phyloP scores from a whole-genome alignment of 2,113 vertebrate species.

The Periophthalmodon schlosseri region DNA sequence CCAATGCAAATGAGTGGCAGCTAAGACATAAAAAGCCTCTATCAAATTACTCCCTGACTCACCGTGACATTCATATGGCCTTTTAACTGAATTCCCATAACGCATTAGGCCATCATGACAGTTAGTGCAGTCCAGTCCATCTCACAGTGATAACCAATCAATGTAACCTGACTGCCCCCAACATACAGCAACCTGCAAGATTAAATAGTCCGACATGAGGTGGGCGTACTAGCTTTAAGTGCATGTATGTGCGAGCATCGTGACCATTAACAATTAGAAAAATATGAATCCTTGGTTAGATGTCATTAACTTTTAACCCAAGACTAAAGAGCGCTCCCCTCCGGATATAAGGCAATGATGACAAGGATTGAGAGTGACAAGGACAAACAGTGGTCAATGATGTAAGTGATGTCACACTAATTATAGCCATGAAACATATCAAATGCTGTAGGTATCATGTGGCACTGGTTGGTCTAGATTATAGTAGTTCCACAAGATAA shows the following conservation, averaged over 20 bases:
- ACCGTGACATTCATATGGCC: constrained; percentile 42
- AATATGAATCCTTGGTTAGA: constrained; percentile 23
- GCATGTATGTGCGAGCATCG: not conserved
- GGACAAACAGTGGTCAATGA: constrained; percentile 11
- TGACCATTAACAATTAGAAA: constrained; percentile 20
- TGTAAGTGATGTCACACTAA: not conserved
- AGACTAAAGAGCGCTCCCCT: constrained; percentile 20
- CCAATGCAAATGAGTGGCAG: constrained; percentile 20
- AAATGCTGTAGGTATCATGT: not conserved
- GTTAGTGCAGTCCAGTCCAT: constrained; percentile 21
- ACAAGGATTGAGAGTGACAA: constrained; percentile 12
- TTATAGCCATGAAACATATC: constrained; percentile 1
- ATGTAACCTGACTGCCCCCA: constrained; percentile 30
- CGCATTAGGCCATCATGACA: constrained; percentile 25
- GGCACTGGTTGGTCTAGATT: not conserved
- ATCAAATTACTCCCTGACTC: constrained; percentile 41
- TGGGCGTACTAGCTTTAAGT: not conserved
- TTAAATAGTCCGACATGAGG: constrained; percentile 31
- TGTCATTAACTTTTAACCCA: constrained; percentile 42
- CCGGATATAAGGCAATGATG: constrained; percentile 10
- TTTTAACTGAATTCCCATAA: constrained; percentile 33
- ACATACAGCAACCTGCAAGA: constrained; percentile 22
- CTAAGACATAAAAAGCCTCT: constrained; percentile 22
- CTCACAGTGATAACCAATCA: constrained; percentile 24
- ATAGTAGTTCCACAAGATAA: not conserved